Evolutionary conservation across 2,797 vertebrate genomes (phyloP).

Genomic region (Fringilla coelebs): DNA sequence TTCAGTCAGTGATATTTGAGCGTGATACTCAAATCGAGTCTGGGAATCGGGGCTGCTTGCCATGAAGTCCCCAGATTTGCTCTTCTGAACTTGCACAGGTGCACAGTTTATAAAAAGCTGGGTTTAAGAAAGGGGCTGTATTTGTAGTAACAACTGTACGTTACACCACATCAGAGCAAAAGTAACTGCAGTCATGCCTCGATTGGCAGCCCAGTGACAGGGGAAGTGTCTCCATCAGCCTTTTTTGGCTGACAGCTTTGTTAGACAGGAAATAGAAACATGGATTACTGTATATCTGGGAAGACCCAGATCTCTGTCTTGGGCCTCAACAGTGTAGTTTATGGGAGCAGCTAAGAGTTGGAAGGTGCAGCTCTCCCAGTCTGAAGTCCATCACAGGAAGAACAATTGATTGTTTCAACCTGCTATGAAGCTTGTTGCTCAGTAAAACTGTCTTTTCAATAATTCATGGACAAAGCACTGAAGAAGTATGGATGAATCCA

Average conservation of each 20-base stretch:
- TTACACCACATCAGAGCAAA: slow-evolving; percentile 22
- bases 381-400: background rate
- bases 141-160: background rate
- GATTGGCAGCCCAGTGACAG: accelerated
- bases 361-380: background rate
- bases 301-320: background rate
- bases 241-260: background rate
- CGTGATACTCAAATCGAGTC: background rate
- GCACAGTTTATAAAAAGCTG: background rate
- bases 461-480: background rate
- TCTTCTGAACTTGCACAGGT: background rate
- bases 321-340: background rate
- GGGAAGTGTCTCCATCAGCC: background rate
- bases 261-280: background rate
- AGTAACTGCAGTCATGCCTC: background rate
- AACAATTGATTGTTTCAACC: background rate
- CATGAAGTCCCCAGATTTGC: background rate
- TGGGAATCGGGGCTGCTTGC: background rate
- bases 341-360: background rate
- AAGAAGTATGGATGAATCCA: background rate
- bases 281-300: background rate
- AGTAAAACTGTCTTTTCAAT: background rate
- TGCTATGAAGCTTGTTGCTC: background rate
- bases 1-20: background rate
- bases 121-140: background rate